phyloP scores from a whole-genome alignment of 2,797 vertebrate species.

The Lepilemur ruficaudatus region DNA sequence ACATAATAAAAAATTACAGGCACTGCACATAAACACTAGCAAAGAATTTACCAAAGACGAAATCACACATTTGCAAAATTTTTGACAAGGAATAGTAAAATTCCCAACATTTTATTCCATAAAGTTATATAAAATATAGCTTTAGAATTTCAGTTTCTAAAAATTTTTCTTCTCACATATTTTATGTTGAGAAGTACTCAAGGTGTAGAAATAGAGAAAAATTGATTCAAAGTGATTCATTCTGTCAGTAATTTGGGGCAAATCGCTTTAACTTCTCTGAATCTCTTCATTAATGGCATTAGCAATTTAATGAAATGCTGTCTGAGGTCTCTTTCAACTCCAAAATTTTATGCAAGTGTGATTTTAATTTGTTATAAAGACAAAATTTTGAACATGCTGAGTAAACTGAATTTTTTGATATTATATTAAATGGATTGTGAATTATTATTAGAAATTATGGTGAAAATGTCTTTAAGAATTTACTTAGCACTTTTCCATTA shows the following conservation, averaged over 20 bases:
- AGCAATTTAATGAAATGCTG: neutral
- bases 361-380: neutral
- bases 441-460: neutral
- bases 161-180: neutral
- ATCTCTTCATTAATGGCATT: neutral
- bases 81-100: neutral
- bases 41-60: neutral
- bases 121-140: neutral
- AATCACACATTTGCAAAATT: neutral
- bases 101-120: neutral
- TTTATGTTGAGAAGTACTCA: neutral
- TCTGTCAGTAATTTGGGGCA: neutral
- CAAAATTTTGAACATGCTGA: neutral
- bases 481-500: neutral
- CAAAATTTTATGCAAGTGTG: neutral
- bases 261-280: neutral
- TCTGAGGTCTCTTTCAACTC: neutral
- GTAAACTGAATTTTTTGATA: neutral
- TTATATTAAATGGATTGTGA: neutral
- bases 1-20: neutral
- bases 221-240: neutral
- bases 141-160: neutral
- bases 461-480: neutral
- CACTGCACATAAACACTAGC: neutral
- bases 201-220: neutral